Evolutionary conservation across 2,888 invertebrate genomes (phyloP).

Genomic region (Tribolium freemani): DNA sequence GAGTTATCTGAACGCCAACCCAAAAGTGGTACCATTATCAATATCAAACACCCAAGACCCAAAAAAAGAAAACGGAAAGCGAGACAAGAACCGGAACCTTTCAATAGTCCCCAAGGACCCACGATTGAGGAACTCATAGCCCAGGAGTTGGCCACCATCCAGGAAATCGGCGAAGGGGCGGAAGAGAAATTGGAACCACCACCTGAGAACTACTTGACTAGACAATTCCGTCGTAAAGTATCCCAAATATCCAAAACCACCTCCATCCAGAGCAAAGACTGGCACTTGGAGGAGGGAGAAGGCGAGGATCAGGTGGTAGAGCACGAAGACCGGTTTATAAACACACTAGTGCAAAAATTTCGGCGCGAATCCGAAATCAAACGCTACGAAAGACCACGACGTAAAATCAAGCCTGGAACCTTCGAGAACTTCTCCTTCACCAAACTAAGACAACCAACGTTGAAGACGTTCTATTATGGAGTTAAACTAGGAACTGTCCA

Average conservation of each 20-base stretch:
- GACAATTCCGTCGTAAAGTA: slow-evolving; percentile 60
- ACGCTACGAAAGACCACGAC: slow-evolving; percentile 49
- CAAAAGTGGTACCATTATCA: slow-evolving; percentile 64
- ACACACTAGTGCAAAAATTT: slow-evolving; percentile 62
- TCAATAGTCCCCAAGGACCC: not conserved
- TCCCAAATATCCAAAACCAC: slow-evolving; percentile 61
- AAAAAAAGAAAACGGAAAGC: slow-evolving; percentile 36
- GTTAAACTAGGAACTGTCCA: slow-evolving; percentile 62
- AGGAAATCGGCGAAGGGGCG: slow-evolving; percentile 44
- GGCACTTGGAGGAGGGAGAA: slow-evolving; percentile 43
- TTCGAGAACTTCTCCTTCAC: slow-evolving; percentile 67
- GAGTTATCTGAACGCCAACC: slow-evolving; percentile 60
- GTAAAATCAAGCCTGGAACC: slow-evolving; percentile 63
- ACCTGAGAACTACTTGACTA: slow-evolving; percentile 52
- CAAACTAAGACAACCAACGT: slow-evolving; percentile 59
- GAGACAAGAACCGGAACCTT: slow-evolving; percentile 8
- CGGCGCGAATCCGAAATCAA: slow-evolving; percentile 63
- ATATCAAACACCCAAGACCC: slow-evolving; percentile 48
- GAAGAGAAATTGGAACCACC: not conserved
- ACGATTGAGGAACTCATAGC: slow-evolving; percentile 25
- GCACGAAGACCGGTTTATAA: slow-evolving; percentile 43
- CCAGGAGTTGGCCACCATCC: slow-evolving; percentile 27
- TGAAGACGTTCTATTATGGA: slow-evolving; percentile 64
- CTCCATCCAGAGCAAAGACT: slow-evolving; percentile 59
- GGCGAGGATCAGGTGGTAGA: slow-evolving; percentile 41